Conservation (phyloP, 1,140 invertebrate species). For the Microvelia longipes region DNA sequence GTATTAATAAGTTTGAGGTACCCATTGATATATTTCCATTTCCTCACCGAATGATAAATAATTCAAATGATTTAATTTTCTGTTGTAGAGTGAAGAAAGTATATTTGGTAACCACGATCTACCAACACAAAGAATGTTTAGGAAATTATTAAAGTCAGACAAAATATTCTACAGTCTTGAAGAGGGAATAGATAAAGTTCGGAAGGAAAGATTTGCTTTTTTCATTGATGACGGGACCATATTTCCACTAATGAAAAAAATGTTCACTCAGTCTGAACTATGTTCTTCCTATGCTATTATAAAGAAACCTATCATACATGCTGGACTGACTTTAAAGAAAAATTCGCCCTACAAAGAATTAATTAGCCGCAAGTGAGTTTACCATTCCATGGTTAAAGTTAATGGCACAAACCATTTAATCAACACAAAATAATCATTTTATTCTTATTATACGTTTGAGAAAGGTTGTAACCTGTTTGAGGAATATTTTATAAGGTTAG, state of each 20-base stretch:
- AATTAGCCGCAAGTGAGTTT: not conserved
- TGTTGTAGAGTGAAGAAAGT: not conserved
- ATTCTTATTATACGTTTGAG: no score
- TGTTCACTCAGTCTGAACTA: not conserved
- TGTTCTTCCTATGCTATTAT: not conserved
- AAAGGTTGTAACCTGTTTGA: no score
- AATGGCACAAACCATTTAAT: no score
- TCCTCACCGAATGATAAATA: no score
- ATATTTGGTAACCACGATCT: not conserved
- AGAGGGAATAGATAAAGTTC: not conserved
- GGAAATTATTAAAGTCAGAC: not conserved
- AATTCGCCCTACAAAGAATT: not conserved
- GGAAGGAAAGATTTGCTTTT: not conserved
- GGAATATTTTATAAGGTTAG: no score
- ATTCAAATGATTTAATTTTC: no score
- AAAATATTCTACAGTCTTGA: not conserved
- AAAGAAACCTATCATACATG: not conserved
- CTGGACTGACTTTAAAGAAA: not conserved
- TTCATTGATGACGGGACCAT: not conserved
- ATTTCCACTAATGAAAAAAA: not conserved
- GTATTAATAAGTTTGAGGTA: no score
- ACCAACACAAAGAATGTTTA: not conserved
- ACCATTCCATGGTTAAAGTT: not conserved
- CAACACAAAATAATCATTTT: no score
- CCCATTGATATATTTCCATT: no score